phyloP scores from a whole-genome alignment of 2,888 invertebrate species.

The Sesia bembeciformis region DNA sequence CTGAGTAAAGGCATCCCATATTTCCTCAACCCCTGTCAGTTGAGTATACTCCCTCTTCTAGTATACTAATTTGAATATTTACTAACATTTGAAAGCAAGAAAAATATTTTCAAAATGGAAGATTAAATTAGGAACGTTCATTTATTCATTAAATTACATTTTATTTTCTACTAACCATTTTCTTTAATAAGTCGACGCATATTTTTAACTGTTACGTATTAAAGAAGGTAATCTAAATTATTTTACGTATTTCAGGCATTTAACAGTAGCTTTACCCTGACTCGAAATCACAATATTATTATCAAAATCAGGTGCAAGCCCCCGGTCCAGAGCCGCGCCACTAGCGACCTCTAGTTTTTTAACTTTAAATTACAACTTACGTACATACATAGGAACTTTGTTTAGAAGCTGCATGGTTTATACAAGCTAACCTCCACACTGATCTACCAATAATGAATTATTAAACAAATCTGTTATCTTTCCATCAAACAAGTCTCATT shows the following conservation, averaged over 20 bases:
- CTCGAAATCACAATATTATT: conserved; percentile 47
- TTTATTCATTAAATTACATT: not conserved
- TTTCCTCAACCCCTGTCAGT: too few relatives aligned
- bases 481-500: conserved; percentile 51
- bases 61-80: too few relatives aligned
- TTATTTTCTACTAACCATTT: too few relatives aligned
- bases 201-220: too few relatives aligned
- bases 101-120: not conserved
- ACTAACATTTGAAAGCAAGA: too few relatives aligned
- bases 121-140: conserved; percentile 18
- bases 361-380: conserved; percentile 68
- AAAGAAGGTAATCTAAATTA: too few relatives aligned
- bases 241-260: not conserved
- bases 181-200: too few relatives aligned
- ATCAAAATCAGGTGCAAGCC: conserved; percentile 37
- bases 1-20: too few relatives aligned
- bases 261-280: conserved; percentile 46
- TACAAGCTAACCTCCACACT: conserved; percentile 74
- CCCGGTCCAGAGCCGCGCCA: conserved; percentile 37
- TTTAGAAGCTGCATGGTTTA: conserved; percentile 75
- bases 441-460: conserved; percentile 66
- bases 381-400: conserved; percentile 75
- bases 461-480: conserved; percentile 56
- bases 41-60: too few relatives aligned
- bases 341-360: conserved; percentile 57